These are phyloP conservation scores for Zophobas morio DNA, from an alignment of 1,140 invertebrate genomes.

Conservation along the genomic window DNA sequence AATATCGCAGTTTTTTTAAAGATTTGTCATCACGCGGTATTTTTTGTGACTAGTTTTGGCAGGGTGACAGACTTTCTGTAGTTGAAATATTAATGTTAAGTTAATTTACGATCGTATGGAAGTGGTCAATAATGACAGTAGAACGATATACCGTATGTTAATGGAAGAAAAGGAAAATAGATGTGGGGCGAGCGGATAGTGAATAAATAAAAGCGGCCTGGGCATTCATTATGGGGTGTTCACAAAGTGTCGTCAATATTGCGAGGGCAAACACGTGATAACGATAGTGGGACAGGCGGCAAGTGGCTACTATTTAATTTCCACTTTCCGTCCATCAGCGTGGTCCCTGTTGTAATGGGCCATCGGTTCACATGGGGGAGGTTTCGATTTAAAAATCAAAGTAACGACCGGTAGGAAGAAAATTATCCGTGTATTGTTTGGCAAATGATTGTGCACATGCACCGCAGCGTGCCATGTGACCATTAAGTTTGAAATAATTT, in stretches of 20 bases:
- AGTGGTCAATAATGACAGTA: background rate
- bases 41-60: too few relatives aligned
- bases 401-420: constrained; percentile 37
- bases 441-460: constrained; percentile 51
- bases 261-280: constrained; percentile 28
- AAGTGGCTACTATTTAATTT: constrained; percentile 42
- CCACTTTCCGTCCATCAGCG: constrained; percentile 12
- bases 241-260: constrained; percentile 26
- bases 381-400: constrained; percentile 48
- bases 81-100: too few relatives aligned
- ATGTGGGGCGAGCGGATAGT: constrained; percentile 5
- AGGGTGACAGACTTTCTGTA: too few relatives aligned
- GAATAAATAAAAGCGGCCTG: constrained; percentile 17
- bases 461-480: constrained; percentile 44
- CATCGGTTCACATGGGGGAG: constrained; percentile 14
- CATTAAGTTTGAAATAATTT: constrained; percentile 48
- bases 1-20: too few relatives aligned
- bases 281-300: constrained; percentile 35
- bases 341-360: constrained; percentile 22
- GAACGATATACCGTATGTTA: too few relatives aligned
- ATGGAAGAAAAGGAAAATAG: too few relatives aligned
- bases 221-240: constrained; percentile 30
- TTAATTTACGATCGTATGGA: too few relatives aligned
- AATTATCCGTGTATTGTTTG: constrained; percentile 50
- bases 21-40: too few relatives aligned